Evolutionary conservation across 2,888 invertebrate species (phyloP).

Genomic region (Ichneumoninae sp.): DNA sequence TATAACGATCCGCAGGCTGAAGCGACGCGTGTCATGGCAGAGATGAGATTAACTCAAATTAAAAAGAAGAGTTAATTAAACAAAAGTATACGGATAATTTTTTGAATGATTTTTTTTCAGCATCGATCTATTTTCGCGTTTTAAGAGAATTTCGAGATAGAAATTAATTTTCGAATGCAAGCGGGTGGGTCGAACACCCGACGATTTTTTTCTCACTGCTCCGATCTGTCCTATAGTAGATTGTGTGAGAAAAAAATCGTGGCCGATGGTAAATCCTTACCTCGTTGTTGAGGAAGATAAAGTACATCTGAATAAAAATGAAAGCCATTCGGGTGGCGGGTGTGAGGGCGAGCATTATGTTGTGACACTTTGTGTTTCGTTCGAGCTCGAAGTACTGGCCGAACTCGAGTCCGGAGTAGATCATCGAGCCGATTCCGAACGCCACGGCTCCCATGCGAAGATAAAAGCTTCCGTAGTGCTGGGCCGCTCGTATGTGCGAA

Average conservation of each 20-base stretch:
- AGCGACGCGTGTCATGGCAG: too few relatives aligned
- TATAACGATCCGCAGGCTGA: too few relatives aligned
- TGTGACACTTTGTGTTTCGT: conserved; percentile 95
- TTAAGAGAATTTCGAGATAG: too few relatives aligned
- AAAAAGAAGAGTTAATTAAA: not conserved
- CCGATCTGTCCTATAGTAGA: too few relatives aligned
- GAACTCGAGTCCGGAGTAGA: conserved; percentile 97
- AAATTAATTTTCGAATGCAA: too few relatives aligned
- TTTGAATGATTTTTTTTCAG: too few relatives aligned
- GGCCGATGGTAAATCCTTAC: conserved; percentile 85
- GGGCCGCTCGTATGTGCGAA: conserved; percentile 85
- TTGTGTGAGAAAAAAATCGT: not conserved
- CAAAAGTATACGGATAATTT: not conserved
- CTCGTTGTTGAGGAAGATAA: conserved; percentile 98
- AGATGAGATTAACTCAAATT: not conserved
- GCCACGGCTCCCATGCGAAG: conserved; percentile 97
- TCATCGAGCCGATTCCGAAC: conserved; percentile 98
- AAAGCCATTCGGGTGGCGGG: conserved; percentile 97
- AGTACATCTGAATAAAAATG: conserved; percentile 99
- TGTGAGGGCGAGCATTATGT: conserved; percentile 94
- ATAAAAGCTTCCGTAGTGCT: conserved; percentile 97
- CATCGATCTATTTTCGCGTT: too few relatives aligned
- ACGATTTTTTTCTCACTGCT: too few relatives aligned
- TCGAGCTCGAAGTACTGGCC: conserved; percentile 97
- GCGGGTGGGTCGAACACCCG: too few relatives aligned